Conservation (phyloP, 2,888 invertebrate genomes). For the Crocallis elinguaria region DNA sequence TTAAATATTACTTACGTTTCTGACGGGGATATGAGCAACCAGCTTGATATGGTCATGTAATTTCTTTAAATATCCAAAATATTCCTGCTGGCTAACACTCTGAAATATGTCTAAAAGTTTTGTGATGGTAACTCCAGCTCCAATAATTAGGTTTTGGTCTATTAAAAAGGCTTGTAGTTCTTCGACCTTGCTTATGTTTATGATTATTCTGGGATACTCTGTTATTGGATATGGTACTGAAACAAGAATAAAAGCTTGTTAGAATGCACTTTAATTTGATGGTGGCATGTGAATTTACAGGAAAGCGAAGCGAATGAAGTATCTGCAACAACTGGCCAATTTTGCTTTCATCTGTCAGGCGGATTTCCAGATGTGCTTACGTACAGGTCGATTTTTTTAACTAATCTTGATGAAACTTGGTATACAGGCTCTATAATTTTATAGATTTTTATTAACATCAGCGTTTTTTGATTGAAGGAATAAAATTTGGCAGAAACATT, state of each 20-base stretch:
- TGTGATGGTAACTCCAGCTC: constrained; percentile 83
- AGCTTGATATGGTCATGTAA: constrained; percentile 87
- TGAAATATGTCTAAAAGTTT: constrained; percentile 76
- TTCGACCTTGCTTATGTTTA: constrained; percentile 85
- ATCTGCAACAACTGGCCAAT: too few species aligned
- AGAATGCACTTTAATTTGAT: neutral
- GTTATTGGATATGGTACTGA: constrained; percentile 66
- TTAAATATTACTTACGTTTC: constrained; percentile 73
- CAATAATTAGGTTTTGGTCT: constrained; percentile 77
- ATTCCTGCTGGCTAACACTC: constrained; percentile 48
- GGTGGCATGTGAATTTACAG: too few species aligned
- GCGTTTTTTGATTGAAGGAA: too few species aligned
- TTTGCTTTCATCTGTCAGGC: too few species aligned
- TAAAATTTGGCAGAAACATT: too few species aligned
- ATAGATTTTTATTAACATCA: too few species aligned
- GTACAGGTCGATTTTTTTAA: too few species aligned
- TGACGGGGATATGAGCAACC: constrained; percentile 88
- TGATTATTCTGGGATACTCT: constrained; percentile 70
- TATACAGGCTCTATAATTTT: too few species aligned
- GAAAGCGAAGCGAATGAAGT: too few species aligned
- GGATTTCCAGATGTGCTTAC: too few species aligned
- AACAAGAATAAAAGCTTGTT: constrained; percentile 13
- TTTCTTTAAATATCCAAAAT: constrained; percentile 84
- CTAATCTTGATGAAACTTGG: too few species aligned
- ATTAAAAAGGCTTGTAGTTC: constrained; percentile 77